These are phyloP conservation scores for Drosophila neonasuta DNA, from an alignment of 2,888 invertebrate species.

Conservation along the genomic window DNA sequence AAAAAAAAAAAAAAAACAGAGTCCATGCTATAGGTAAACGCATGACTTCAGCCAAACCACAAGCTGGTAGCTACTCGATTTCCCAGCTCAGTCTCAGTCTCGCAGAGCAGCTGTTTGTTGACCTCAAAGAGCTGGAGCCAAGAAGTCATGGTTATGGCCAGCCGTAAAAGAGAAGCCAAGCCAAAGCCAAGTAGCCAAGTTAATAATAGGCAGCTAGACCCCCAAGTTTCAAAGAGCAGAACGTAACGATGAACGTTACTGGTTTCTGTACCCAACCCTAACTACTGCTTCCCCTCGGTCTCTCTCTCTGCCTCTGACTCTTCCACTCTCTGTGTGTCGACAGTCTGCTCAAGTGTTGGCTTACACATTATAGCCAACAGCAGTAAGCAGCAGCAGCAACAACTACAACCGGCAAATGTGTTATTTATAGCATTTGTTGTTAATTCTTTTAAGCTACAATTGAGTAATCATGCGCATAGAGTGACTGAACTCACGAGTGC, in stretches of 20 bases:
- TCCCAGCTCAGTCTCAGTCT: constrained; percentile 49
- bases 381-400: constrained; percentile 16
- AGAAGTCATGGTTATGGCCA: constrained; percentile 81
- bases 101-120: constrained; percentile 81
- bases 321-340: not conserved
- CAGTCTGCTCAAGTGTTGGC: constrained; percentile 52
- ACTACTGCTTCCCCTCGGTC: not conserved
- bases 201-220: constrained; percentile 58
- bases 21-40: constrained; percentile 46
- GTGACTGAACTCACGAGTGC: constrained; percentile 68
- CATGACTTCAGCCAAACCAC: constrained; percentile 75
- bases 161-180: constrained; percentile 62
- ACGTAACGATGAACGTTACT: constrained; percentile 64
- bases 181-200: constrained; percentile 68
- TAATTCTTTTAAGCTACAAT: constrained; percentile 68
- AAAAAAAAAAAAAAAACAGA: constrained; percentile 1
- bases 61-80: constrained; percentile 48
- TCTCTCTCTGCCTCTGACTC: not conserved
- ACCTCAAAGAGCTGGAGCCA: constrained; percentile 78
- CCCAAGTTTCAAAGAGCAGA: constrained; percentile 51
- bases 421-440: constrained; percentile 70
- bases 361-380: constrained; percentile 56
- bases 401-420: constrained; percentile 58
- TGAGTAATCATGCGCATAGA: constrained; percentile 68
- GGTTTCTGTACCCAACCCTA: constrained; percentile 37